Percentiles rank a stretch among this genome's conserved stretches.
Evolutionary conservation across 2,888 invertebrate genomes (phyloP).

Genomic region (Drosophila flavopinicola): DNA sequence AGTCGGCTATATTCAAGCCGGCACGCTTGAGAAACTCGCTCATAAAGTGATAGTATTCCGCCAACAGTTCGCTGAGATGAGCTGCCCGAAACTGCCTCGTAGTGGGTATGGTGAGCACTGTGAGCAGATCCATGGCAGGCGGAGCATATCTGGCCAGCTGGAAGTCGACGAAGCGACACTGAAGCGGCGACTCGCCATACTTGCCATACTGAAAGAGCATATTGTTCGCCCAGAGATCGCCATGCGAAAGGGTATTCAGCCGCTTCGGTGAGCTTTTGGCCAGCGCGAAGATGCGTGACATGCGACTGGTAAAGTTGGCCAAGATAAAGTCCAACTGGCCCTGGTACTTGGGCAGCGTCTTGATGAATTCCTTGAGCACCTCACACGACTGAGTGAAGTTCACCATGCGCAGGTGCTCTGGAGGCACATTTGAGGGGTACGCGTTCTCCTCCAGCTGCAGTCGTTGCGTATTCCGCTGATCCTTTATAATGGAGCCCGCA

Average conservation of each 20-base stretch:
- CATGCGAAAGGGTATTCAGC: conserved; percentile 84
- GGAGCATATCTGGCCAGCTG: conserved; percentile 88
- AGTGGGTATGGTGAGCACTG: conserved; percentile 85
- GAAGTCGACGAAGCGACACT: conserved; percentile 89
- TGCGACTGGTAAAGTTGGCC: conserved; percentile 62
- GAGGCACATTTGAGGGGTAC: conserved; percentile 77
- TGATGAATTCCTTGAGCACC: conserved; percentile 79
- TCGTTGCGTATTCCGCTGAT: conserved; percentile 63
- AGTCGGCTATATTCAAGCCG: conserved; percentile 83
- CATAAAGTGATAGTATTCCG: conserved; percentile 86
- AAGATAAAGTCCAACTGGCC: conserved; percentile 68
- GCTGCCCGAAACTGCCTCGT: conserved; percentile 83
- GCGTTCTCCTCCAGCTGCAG: conserved; percentile 82
- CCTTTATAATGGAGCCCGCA: conserved; percentile 84
- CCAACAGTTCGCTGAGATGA: conserved; percentile 85
- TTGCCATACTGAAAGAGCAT: conserved; percentile 83
- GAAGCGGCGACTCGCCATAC: conserved; percentile 84
- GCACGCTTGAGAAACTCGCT: conserved; percentile 83
- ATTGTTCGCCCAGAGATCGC: conserved; percentile 85
- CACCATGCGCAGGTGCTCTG: conserved; percentile 67
- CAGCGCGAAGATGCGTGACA: conserved; percentile 78
- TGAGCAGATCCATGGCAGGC: conserved; percentile 87
- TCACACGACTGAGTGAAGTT: conserved; percentile 75
- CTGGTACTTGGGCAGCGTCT: conserved; percentile 80
- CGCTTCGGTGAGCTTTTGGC: conserved; percentile 81